Conservation (phyloP, 2,797 vertebrate species). For the Acipenser ruthenus region DNA sequence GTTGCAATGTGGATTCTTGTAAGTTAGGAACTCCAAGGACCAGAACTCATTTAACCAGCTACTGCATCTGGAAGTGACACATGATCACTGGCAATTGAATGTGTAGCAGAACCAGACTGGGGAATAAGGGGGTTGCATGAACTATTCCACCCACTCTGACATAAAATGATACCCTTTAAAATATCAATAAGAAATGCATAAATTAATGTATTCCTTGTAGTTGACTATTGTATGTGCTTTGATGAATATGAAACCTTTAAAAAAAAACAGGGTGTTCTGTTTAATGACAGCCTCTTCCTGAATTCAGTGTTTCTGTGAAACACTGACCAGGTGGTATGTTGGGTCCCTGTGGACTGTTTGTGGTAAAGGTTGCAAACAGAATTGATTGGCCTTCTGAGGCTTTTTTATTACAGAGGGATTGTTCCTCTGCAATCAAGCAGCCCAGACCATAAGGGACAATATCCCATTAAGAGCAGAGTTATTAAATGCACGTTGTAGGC, state of each 20-base stretch:
- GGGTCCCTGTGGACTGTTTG: constrained; percentile 38
- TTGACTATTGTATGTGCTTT: too few relatives aligned
- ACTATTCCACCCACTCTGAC: too few relatives aligned
- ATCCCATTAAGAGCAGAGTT: constrained; percentile 36
- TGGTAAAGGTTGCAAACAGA: constrained; percentile 43
- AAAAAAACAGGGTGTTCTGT: background rate
- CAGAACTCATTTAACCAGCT: too few relatives aligned
- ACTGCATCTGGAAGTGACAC: too few relatives aligned
- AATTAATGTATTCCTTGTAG: too few relatives aligned
- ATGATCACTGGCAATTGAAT: too few relatives aligned
- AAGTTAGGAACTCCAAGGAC: too few relatives aligned
- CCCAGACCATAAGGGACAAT: constrained; percentile 37
- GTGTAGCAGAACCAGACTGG: too few relatives aligned
- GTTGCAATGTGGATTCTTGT: background rate
- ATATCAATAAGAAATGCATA: too few relatives aligned
- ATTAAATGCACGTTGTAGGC: constrained; percentile 22
- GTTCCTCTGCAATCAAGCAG: constrained; percentile 37
- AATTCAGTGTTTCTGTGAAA: background rate
- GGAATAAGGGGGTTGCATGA: too few relatives aligned
- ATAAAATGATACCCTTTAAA: too few relatives aligned
- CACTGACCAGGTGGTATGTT: constrained; percentile 40
- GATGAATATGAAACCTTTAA: background rate
- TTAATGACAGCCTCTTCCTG: background rate
- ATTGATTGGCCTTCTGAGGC: constrained; percentile 48
- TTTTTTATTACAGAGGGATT: constrained; percentile 42